These are phyloP conservation scores for Cuniculus paca DNA, from an alignment of 2,797 vertebrate species.

Conservation along the genomic window DNA sequence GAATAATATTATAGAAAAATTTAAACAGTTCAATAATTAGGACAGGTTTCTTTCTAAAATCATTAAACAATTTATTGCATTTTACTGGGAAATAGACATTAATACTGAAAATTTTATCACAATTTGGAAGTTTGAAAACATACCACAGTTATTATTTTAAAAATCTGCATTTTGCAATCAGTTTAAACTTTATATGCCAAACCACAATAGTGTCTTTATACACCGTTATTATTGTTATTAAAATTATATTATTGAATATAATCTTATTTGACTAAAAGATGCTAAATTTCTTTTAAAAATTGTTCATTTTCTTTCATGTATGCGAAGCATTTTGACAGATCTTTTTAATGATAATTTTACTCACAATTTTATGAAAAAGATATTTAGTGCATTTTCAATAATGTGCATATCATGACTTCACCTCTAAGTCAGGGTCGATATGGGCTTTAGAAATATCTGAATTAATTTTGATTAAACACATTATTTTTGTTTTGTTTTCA, in stretches of 20 bases:
- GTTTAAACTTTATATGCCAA: not conserved
- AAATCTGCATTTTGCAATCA: not conserved
- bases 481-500: not conserved
- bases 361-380: not conserved
- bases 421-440: not conserved
- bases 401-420: not conserved
- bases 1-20: not conserved
- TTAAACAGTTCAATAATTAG: not conserved
- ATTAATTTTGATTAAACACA: not conserved
- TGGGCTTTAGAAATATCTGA: not conserved
- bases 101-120: not conserved
- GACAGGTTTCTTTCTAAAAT: not conserved
- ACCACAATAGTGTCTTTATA: not conserved
- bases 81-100: not conserved
- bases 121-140: not conserved
- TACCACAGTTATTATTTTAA: not conserved
- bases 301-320: not conserved
- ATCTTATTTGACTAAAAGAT: slow-evolving; percentile 1
- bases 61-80: not conserved
- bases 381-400: not conserved
- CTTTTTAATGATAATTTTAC: not conserved
- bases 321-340: not conserved
- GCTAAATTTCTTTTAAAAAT: not conserved
- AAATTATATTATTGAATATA: not conserved
- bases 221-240: not conserved